Conservation (phyloP, 2,113 vertebrate genomes). For the Nesoenas mayeri region DNA sequence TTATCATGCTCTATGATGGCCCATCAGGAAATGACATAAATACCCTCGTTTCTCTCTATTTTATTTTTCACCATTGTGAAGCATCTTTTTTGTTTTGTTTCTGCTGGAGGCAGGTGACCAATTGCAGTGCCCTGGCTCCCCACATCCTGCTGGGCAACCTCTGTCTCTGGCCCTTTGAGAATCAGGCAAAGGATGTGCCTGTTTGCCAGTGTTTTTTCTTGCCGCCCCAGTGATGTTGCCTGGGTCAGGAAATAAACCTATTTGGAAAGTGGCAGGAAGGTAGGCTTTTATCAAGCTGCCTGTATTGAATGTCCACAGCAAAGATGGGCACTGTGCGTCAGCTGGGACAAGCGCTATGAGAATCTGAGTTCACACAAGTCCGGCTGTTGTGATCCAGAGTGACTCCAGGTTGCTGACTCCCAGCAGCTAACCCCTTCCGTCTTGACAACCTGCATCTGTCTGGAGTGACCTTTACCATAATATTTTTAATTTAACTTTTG, state of each 20-base stretch:
- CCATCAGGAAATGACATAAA: conserved; percentile 71
- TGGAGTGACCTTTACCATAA: background rate
- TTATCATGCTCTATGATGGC: conserved; percentile 64
- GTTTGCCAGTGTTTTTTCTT: conserved; percentile 44
- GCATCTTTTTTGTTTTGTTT: conserved; percentile 54
- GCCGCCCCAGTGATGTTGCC: conserved; percentile 31
- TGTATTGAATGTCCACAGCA: background rate
- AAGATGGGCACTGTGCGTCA: background rate
- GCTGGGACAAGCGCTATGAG: fast-evolving
- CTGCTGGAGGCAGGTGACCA: conserved; percentile 27
- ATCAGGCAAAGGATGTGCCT: conserved; percentile 38
- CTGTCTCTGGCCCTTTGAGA: conserved; percentile 34
- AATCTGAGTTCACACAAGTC: background rate
- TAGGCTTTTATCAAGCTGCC: background rate
- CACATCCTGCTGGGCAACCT: conserved; percentile 55
- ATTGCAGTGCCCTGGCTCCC: background rate
- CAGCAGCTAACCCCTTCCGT: background rate
- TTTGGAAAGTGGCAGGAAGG: conserved; percentile 70
- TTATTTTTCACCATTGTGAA: conserved; percentile 54
- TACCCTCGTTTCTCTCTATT: background rate
- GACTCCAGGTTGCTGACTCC: background rate
- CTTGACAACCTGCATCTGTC: background rate
- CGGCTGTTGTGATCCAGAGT: background rate
- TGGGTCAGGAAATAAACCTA: conserved; percentile 48
- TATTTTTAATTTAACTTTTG: background rate